phyloP scores from a whole-genome alignment of 2,888 invertebrate genomes.

The Acanthopleura granulata region DNA sequence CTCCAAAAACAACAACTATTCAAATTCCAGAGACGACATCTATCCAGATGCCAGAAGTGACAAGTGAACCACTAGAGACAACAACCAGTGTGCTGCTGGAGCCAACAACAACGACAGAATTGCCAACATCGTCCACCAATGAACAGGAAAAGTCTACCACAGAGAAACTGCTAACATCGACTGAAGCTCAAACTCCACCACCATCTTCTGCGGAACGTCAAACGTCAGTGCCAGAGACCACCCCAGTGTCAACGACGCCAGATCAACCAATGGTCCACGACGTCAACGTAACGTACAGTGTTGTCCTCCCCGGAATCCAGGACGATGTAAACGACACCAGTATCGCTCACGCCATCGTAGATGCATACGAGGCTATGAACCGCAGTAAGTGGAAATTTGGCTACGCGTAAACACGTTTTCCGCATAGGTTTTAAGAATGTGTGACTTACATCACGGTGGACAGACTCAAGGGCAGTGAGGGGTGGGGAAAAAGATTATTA shows the following conservation, averaged over 20 bases:
- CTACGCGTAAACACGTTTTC: too few species aligned
- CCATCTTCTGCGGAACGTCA: not conserved
- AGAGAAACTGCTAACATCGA: not conserved
- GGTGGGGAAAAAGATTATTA: too few species aligned
- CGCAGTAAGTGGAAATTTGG: too few species aligned
- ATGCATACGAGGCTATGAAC: not conserved
- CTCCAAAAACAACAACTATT: too few species aligned
- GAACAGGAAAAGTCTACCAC: not conserved
- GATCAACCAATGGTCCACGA: not conserved
- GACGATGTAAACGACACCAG: not conserved
- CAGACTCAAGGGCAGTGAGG: too few species aligned
- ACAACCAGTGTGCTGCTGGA: too few species aligned
- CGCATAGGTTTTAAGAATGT: too few species aligned
- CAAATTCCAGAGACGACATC: too few species aligned
- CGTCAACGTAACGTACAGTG: not conserved
- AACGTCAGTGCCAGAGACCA: not conserved
- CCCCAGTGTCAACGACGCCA: not conserved
- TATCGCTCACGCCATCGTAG: not conserved
- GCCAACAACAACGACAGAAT: not conserved
- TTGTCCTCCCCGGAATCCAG: not conserved
- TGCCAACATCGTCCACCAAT: not conserved
- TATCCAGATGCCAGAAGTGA: too few species aligned
- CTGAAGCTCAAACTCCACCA: not conserved
- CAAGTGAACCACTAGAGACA: too few species aligned
- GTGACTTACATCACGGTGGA: too few species aligned